phyloP scores from a whole-genome alignment of 2,797 vertebrate genomes.

The Molossus alvarezi region DNA sequence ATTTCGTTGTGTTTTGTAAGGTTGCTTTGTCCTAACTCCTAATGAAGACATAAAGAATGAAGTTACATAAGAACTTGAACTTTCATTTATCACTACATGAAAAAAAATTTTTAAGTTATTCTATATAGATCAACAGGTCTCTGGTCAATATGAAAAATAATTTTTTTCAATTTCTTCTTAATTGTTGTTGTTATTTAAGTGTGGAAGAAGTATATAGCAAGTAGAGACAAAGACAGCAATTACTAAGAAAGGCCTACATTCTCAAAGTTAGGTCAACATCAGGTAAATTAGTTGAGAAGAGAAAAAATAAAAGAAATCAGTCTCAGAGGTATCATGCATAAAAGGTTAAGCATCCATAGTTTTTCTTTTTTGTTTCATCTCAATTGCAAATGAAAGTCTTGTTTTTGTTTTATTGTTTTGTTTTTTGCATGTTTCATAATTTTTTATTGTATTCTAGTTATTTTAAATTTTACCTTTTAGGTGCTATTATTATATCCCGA shows the following conservation, averaged over 20 bases:
- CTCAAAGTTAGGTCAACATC: not conserved
- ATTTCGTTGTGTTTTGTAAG: not conserved
- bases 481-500: not conserved
- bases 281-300: not conserved
- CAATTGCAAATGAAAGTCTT: not conserved
- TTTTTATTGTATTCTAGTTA: not conserved
- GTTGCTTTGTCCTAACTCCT: not conserved
- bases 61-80: not conserved
- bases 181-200: not conserved
- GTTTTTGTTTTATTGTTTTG: not conserved
- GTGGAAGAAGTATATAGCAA: not conserved
- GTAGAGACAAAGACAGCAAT: not conserved
- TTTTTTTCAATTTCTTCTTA: not conserved
- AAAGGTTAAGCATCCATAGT: not conserved
- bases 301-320: not conserved
- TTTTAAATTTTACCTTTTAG: constrained; percentile 21
- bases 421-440: not conserved
- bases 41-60: constrained; percentile 1
- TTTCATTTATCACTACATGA: not conserved
- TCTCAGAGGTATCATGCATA: not conserved
- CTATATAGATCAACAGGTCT: not conserved
- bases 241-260: not conserved
- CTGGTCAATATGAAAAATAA: constrained; percentile 13
- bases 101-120: not conserved
- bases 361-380: not conserved